Base-by-base conservation (phyloP, 2,888 invertebrate genomes). In the Patella depressa region DNA sequence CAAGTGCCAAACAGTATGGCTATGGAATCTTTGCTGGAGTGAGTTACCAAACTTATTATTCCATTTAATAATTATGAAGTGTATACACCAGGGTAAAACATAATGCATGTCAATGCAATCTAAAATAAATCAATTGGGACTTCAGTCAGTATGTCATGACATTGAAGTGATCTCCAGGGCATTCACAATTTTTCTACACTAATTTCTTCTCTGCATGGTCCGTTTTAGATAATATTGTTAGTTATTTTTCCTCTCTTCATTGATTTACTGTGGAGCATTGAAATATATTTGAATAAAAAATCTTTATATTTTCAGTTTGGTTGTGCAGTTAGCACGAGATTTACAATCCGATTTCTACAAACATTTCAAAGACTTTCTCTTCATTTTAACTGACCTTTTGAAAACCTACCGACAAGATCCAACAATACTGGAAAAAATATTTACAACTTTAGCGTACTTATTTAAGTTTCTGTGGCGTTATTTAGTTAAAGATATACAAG, bases 401-500 rank as follows among this genome's bases (percentile, higher is more conserved):
- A 14, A 94, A 94, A 82, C 95, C 94, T 82, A 87, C 74, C 95
- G 96, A 91, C 88, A 91, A 77, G 95, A 97, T 91, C 94, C 95
- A 0, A 97, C 98, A 75, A 94, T 95, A 82, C 91, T 98, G 69
- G 98, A 98, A 92, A 95, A 96, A 94, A 94, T 95, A 0, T 95
- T 98, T 78, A 94, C 96, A 7, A 95, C 96, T 85, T 92, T 98
- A 76, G 97, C 98, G 0, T 96, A 96, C 92, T 91, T 98, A 9
- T 97, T 98, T 89, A 98, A 98, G 93, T 95, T 95, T 73, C 93
- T 98, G 17, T 96, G 97, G 94, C 94, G 96, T 24, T 95, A 95
- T 87, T 93, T 98, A 75, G 94, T 96, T 53, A 95, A 95, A 85
- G 95, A 97, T 89, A 94, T 97, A 72, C 93, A 94, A 72, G 93